Evolutionary conservation across 2,888 invertebrate genomes (phyloP).

Genomic region (Acrocera orbiculus): DNA sequence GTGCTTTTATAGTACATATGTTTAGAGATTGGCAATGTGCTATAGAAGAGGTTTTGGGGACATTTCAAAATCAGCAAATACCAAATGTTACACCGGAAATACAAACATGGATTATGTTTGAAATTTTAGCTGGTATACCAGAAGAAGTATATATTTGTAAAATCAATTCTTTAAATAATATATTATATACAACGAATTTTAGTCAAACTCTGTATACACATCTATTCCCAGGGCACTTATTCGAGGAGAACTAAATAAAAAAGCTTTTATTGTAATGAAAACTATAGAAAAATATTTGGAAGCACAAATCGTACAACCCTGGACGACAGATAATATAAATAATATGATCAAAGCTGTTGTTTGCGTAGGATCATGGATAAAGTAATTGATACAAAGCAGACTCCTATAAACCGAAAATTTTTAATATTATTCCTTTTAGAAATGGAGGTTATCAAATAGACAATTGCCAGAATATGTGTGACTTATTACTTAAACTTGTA

Average conservation of each 20-base stretch:
- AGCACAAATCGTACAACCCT: constrained; percentile 21
- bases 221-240: constrained; percentile 26
- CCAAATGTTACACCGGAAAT: constrained; percentile 41
- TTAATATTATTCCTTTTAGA: constrained; percentile 16
- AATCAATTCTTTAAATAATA: background rate
- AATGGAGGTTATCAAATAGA: constrained; percentile 27
- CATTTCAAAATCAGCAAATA: constrained; percentile 39
- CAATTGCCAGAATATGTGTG: constrained; percentile 24
- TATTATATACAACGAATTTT: background rate
- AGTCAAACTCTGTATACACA: constrained; percentile 27
- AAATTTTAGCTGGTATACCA: constrained; percentile 71
- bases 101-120: constrained; percentile 51
- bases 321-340: constrained; percentile 31
- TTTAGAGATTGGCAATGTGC: constrained; percentile 39
- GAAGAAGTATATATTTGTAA: constrained; percentile 47
- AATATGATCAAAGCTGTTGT: constrained; percentile 38
- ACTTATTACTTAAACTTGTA: constrained; percentile 28
- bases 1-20: constrained; percentile 63
- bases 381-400: constrained; percentile 24
- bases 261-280: constrained; percentile 23
- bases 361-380: constrained; percentile 45
- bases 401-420: background rate
- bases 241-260: constrained; percentile 25
- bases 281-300: constrained; percentile 25
- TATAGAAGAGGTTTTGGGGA: constrained; percentile 55